These are phyloP conservation scores for Hemistola chrysoprasaria DNA, from an alignment of 2,888 invertebrate genomes.

Conservation along the genomic window DNA sequence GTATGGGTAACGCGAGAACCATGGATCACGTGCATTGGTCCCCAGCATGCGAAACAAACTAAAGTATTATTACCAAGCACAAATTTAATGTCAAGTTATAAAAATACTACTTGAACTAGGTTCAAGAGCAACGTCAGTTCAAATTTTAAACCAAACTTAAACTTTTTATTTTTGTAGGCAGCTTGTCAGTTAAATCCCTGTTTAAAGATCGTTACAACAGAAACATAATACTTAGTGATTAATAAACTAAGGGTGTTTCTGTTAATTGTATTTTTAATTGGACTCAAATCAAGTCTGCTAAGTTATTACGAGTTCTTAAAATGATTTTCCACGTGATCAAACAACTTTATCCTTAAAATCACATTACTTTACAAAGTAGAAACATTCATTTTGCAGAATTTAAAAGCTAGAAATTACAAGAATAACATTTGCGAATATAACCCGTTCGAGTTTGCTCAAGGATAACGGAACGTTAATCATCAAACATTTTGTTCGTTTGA, in stretches of 20 bases:
- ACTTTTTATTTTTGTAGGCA: too few species aligned
- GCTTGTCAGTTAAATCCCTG: too few species aligned
- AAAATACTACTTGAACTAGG: too few species aligned
- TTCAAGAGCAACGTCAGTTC: too few species aligned
- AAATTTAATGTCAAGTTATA: too few species aligned
- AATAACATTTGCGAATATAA: constrained; percentile 36
- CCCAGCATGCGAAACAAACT: not conserved
- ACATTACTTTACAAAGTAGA: constrained; percentile 15
- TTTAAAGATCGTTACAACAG: too few species aligned
- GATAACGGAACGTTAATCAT: constrained; percentile 40
- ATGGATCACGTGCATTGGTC: not conserved
- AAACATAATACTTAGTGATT: too few species aligned
- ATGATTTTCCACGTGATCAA: constrained; percentile 27
- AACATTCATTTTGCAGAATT: constrained; percentile 17
- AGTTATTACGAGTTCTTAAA: constrained; percentile 29
- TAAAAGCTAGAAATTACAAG: constrained; percentile 32
- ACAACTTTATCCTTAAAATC: constrained; percentile 5
- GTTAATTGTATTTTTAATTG: too few species aligned
- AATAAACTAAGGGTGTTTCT: too few species aligned
- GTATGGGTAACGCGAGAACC: not conserved
- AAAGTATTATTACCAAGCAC: too few species aligned
- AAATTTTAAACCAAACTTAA: too few species aligned
- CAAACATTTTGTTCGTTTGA: constrained; percentile 50
- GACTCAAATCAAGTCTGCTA: too few species aligned
- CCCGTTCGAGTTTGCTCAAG: constrained; percentile 35